Conservation (phyloP, 2,797 vertebrate species). For the Ctenopoma multispine region DNA sequence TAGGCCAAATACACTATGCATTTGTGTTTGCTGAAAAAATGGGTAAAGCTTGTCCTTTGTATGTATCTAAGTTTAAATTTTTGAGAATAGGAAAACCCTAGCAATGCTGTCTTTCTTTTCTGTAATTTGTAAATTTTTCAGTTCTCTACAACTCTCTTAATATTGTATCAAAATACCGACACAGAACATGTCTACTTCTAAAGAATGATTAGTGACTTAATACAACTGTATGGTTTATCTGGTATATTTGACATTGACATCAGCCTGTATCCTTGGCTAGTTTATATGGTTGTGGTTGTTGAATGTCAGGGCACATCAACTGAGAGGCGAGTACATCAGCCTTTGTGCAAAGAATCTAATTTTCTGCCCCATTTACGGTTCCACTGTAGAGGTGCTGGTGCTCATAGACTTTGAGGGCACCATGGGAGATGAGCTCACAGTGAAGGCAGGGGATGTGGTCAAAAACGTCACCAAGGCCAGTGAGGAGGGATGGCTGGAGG, state of each 20-base stretch:
- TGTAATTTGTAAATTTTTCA: background rate
- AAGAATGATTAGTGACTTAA: background rate
- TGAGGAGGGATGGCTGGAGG: slow-evolving; percentile 89
- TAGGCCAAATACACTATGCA: background rate
- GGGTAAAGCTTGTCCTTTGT: background rate
- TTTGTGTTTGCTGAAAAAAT: slow-evolving; percentile 5
- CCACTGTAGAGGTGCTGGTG: slow-evolving; percentile 86
- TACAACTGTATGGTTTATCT: background rate
- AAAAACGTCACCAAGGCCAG: slow-evolving; percentile 81
- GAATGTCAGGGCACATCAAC: slow-evolving; percentile 59
- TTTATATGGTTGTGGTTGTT: slow-evolving; percentile 1
- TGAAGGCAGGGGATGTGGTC: slow-evolving; percentile 86
- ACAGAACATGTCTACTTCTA: background rate
- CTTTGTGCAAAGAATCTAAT: slow-evolving; percentile 52
- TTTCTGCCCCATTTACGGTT: slow-evolving; percentile 66
- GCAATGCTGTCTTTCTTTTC: background rate
- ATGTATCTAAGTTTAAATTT: background rate
- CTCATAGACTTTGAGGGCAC: slow-evolving; percentile 86
- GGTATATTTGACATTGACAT: slow-evolving; percentile 2
- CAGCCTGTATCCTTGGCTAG: slow-evolving; percentile 4
- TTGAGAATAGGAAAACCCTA: background rate
- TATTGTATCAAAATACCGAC: background rate
- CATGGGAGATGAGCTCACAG: slow-evolving; percentile 83
- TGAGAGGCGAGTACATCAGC: slow-evolving; percentile 22
- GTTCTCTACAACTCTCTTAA: background rate